Percentiles rank a stretch among this genome's conserved stretches.
Conservation (phyloP, 2,888 invertebrate species). For the Phyto melanocephala region DNA sequence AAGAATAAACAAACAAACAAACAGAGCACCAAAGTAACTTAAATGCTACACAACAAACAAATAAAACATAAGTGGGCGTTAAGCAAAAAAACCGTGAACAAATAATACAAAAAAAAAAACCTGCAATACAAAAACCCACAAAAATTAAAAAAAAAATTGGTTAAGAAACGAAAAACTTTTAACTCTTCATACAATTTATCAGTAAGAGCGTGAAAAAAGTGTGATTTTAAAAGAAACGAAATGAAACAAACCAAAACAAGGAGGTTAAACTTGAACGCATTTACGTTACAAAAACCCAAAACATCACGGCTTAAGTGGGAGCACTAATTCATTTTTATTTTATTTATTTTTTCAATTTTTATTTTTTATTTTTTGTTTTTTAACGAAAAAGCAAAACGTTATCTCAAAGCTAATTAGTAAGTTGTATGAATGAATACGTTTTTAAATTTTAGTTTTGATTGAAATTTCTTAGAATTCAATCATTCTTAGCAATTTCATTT, state of each 20-base stretch:
- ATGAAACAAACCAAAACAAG: not conserved
- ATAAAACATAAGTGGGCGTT: conserved; percentile 66
- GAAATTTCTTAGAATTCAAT: conserved; percentile 25
- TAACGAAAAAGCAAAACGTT: not conserved
- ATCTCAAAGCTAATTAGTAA: conserved; percentile 45
- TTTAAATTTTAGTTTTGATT: not conserved
- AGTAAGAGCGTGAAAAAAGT: conserved; percentile 39
- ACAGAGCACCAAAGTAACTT: conserved; percentile 24
- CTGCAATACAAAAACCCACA: conserved; percentile 20
- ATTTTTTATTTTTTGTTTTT: not conserved
- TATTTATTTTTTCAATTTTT: not conserved
- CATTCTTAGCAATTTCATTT: conserved; percentile 7
- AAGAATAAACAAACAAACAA: conserved; percentile 55
- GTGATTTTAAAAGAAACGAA: conserved; percentile 35
- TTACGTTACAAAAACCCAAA: not conserved
- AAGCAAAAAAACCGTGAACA: conserved; percentile 2
- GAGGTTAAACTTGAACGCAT: conserved; percentile 40
- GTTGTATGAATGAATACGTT: conserved; percentile 32
- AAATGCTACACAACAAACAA: conserved; percentile 25
- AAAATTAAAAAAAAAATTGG: not conserved
- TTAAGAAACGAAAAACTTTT: conserved; percentile 14
- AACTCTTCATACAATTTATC: conserved; percentile 20
- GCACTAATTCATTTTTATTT: conserved; percentile 21
- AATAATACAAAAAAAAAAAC: not conserved
- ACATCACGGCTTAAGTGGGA: conserved; percentile 45